A percentile compares a stretch with the other conserved stretches of the same genome.
Evolutionary conservation across 2,113 vertebrate genomes (phyloP).

Genomic region (Gobius niger): DNA sequence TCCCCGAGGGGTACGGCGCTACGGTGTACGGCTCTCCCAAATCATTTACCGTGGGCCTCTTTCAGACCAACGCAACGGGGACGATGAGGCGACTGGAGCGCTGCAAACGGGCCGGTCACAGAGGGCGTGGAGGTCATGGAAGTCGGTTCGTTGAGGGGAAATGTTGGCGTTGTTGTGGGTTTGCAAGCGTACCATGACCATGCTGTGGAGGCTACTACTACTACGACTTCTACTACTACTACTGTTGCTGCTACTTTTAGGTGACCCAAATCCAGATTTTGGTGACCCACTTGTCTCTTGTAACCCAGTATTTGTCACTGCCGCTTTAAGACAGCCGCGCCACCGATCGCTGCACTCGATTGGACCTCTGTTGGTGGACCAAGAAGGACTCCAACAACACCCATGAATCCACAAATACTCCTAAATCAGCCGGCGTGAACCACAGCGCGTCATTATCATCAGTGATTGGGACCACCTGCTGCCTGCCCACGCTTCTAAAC

Average conservation of each 20-base stretch:
- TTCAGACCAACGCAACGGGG: constrained; percentile 35
- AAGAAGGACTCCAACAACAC: not conserved
- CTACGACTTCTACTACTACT: not conserved
- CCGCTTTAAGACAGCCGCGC: too few relatives aligned
- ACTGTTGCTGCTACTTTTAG: constrained; percentile 6
- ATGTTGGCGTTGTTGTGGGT: not conserved
- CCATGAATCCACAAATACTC: not conserved
- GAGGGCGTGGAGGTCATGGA: not conserved
- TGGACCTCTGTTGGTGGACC: not conserved
- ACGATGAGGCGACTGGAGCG: constrained; percentile 53
- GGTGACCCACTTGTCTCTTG: too few relatives aligned
- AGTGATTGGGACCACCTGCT: not conserved
- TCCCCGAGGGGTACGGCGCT: constrained; percentile 46
- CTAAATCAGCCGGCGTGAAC: not conserved
- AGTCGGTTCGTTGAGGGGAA: constrained; percentile 31
- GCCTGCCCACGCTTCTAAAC: not conserved
- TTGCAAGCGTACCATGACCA: not conserved
- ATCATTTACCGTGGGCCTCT: constrained; percentile 56
- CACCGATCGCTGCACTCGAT: too few relatives aligned
- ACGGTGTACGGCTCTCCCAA: constrained; percentile 43
- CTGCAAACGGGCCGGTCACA: constrained; percentile 36
- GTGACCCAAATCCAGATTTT: too few relatives aligned
- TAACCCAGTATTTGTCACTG: too few relatives aligned
- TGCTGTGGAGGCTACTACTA: not conserved
- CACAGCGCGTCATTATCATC: not conserved